Percentiles rank a stretch among this genome's conserved stretches.
Conservation (phyloP, 2,797 vertebrate species). For the Linurgus olivaceus region DNA sequence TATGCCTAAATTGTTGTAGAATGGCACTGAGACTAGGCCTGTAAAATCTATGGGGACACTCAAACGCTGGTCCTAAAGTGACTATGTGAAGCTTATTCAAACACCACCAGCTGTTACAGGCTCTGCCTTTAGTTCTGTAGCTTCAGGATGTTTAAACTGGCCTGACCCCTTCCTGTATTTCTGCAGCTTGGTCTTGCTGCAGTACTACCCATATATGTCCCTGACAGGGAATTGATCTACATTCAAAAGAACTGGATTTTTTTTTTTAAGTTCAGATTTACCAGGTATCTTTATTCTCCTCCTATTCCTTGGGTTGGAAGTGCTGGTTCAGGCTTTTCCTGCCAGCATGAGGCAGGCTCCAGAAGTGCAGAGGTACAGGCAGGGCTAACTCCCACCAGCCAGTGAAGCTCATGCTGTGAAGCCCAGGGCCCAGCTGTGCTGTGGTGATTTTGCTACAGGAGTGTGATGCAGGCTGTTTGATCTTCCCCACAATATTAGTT, state of each 20-base stretch:
- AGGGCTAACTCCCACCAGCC: not conserved
- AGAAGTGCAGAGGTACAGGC: not conserved
- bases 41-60: not conserved
- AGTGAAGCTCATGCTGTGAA: not conserved
- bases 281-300: not conserved
- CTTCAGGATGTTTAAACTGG: not conserved
- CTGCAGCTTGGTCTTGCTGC: not conserved
- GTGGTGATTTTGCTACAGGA: not conserved
- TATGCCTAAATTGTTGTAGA: not conserved
- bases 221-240: not conserved
- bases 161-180: not conserved
- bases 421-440: not conserved
- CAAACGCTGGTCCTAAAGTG: not conserved
- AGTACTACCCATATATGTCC: rapidly evolving
- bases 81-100: not conserved
- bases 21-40: not conserved
- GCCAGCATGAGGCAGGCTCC: not conserved
- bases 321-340: not conserved
- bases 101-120: not conserved
- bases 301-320: not conserved
- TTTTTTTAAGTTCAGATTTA: not conserved
- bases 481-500: not conserved
- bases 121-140: not conserved
- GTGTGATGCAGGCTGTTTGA: not conserved
- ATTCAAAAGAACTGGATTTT: not conserved